These are phyloP conservation scores for Rallus limicola DNA, from an alignment of 2,113 vertebrate species.

Conservation along the genomic window DNA sequence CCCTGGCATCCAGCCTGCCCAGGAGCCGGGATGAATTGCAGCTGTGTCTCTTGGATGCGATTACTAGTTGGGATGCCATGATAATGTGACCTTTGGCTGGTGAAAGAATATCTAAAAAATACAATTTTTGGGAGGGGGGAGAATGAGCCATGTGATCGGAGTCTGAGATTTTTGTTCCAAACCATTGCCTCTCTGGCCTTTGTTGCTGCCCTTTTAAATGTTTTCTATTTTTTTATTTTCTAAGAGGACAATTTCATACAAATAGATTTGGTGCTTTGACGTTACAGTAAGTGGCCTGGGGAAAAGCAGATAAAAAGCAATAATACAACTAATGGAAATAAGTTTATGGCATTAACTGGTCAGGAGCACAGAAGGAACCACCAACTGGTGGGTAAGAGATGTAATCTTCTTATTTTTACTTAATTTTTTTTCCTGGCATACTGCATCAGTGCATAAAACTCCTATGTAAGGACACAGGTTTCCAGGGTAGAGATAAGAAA, in stretches of 20 bases:
- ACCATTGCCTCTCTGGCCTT: background rate
- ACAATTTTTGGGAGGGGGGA: accelerated
- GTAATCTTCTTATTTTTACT: background rate
- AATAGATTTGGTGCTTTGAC: constrained; percentile 28
- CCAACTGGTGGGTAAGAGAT: background rate
- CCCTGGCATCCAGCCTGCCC: background rate
- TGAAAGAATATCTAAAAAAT: background rate
- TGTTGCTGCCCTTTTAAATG: constrained; percentile 3
- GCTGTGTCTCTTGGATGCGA: background rate
- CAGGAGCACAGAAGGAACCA: background rate
- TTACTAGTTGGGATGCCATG: constrained; percentile 21
- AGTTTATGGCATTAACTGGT: constrained; percentile 30
- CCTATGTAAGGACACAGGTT: background rate
- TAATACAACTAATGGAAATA: constrained; percentile 57
- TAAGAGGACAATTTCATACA: constrained; percentile 39
- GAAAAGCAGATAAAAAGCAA: constrained; percentile 56
- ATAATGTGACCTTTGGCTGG: constrained; percentile 19
- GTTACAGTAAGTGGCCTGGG: background rate
- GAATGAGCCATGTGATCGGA: background rate
- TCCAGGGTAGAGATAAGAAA: background rate
- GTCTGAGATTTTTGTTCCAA: constrained; percentile 16
- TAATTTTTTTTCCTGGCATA: background rate
- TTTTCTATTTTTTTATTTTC: background rate
- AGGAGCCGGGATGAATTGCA: background rate
- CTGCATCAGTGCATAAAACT: background rate